Percentiles rank a stretch among this genome's conserved stretches.
These are phyloP conservation scores for Nasonia vitripennis DNA, from an alignment of 1,140 invertebrate species.

Conservation along the genomic window DNA sequence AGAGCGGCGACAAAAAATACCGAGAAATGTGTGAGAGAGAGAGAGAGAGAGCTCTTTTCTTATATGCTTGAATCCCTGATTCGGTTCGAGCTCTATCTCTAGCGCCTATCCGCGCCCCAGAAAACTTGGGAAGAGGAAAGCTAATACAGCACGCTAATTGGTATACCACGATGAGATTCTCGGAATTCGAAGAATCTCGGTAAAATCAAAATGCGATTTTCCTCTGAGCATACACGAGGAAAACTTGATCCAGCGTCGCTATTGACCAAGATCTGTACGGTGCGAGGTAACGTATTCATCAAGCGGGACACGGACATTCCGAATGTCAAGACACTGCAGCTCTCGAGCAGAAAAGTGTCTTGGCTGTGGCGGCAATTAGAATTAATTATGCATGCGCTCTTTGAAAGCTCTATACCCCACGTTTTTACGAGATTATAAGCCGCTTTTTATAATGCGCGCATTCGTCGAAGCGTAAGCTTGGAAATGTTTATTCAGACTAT, in stretches of 20 bases:
- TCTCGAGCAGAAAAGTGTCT: neutral
- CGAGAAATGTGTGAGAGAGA: constrained; percentile 12
- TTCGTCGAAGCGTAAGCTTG: too few species aligned
- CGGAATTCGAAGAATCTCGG: neutral
- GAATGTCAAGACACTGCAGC: neutral
- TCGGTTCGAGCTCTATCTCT: too few species aligned
- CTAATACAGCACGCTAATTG: neutral
- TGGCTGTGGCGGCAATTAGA: neutral
- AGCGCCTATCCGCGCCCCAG: too few species aligned
- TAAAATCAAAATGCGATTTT: neutral
- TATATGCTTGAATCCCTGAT: neutral
- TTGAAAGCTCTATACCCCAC: neutral
- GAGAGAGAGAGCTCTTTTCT: neutral
- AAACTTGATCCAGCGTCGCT: too few species aligned
- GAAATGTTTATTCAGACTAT: neutral
- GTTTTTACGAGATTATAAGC: neutral
- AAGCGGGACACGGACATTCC: neutral
- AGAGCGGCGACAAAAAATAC: constrained; percentile 39
- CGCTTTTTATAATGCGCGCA: neutral
- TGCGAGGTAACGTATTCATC: too few species aligned
- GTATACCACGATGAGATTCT: neutral
- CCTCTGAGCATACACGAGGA: too few species aligned
- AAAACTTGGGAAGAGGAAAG: neutral
- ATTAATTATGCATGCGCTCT: neutral
- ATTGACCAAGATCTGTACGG: too few species aligned